Conservation (phyloP, 2,888 invertebrate species). For the Selenia dentaria region DNA sequence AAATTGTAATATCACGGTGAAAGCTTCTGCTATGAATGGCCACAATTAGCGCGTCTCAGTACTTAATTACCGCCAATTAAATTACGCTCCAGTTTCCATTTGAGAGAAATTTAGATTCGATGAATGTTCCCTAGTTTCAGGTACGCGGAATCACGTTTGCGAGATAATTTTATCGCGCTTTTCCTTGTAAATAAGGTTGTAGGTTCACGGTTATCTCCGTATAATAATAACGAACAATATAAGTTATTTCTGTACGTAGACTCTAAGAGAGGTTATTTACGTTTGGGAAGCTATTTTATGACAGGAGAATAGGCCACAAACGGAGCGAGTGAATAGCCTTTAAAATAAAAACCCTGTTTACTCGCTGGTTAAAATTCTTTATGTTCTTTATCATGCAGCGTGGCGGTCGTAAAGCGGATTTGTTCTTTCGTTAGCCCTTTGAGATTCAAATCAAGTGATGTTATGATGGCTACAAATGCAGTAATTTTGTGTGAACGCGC, state of each 20-base stretch:
- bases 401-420: slow-evolving; percentile 41
- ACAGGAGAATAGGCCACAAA: slow-evolving; percentile 18
- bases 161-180: slow-evolving; percentile 20
- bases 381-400: slow-evolving; percentile 39
- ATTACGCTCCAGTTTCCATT: slow-evolving; percentile 25
- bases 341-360: slow-evolving; percentile 28
- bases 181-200: slow-evolving; percentile 12
- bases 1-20: slow-evolving; percentile 52
- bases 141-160: slow-evolving; percentile 13
- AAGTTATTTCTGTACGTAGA: slow-evolving; percentile 10
- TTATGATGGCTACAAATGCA: slow-evolving; percentile 32
- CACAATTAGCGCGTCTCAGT: slow-evolving; percentile 36
- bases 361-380: slow-evolving; percentile 37
- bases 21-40: slow-evolving; percentile 45
- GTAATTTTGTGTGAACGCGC: slow-evolving; percentile 15
- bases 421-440: slow-evolving; percentile 30
- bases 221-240: slow-evolving; percentile 18
- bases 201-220: slow-evolving; percentile 11
- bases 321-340: slow-evolving; percentile 13
- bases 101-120: slow-evolving; percentile 23
- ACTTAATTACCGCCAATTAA: slow-evolving; percentile 35
- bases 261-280: slow-evolving; percentile 14
- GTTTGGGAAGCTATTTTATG: slow-evolving; percentile 16
- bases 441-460: slow-evolving; percentile 38
- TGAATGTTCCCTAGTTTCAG: slow-evolving; percentile 12